phyloP scores from a whole-genome alignment of 2,113 vertebrate species.

The Corvus cornix region DNA sequence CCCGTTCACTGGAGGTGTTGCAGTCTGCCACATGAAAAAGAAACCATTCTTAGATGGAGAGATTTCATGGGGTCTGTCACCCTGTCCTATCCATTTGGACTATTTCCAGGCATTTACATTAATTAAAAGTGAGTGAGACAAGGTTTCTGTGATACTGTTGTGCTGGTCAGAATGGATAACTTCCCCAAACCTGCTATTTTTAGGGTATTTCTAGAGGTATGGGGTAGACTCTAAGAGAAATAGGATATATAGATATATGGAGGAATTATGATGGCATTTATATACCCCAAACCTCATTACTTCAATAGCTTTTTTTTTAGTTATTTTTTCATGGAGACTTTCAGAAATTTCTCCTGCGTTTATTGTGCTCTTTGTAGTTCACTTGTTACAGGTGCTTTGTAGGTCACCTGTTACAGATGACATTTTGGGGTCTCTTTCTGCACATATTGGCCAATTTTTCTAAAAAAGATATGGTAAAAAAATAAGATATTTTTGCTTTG shows the following conservation, averaged over 20 bases:
- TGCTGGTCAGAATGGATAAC: neutral
- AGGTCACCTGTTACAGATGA: neutral
- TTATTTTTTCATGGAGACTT: neutral
- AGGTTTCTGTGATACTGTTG: neutral
- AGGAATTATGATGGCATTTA: neutral
- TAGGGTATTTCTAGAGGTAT: neutral
- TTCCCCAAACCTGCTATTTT: neutral
- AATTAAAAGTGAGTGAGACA: neutral
- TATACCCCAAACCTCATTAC: neutral
- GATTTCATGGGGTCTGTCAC: neutral
- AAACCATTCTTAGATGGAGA: accelerated
- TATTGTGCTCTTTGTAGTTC: neutral
- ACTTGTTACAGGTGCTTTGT: neutral
- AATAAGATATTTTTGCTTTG: neutral
- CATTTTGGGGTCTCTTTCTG: neutral
- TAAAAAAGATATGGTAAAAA: neutral
- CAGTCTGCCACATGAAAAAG: neutral
- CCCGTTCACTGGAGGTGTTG: accelerated
- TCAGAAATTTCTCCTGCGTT: neutral
- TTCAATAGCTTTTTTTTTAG: neutral
- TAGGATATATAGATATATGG: neutral
- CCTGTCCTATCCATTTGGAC: neutral
- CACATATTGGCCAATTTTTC: neutral
- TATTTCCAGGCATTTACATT: neutral
- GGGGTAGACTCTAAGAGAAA: neutral